These are phyloP conservation scores for Pogoniulus pusillus DNA, from an alignment of 2,797 vertebrate genomes.

Conservation along the genomic window DNA sequence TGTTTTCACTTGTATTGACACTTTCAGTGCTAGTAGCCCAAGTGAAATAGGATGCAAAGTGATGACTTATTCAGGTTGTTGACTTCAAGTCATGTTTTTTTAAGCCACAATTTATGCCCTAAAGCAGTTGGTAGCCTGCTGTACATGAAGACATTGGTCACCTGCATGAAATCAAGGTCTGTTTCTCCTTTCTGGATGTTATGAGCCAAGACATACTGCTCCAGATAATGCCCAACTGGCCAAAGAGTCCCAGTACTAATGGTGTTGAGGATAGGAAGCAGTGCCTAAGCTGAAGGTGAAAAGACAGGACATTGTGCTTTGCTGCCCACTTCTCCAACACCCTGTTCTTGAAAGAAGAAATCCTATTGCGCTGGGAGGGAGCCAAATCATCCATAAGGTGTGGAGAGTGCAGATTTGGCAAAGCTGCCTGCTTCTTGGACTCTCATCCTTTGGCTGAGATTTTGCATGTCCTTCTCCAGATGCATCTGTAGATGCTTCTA, in stretches of 20 bases:
- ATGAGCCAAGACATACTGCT: not conserved
- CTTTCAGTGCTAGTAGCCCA: not conserved
- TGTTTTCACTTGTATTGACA: not conserved
- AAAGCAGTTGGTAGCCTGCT: not conserved
- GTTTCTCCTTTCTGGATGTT: not conserved
- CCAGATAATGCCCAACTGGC: not conserved
- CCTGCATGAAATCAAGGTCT: not conserved
- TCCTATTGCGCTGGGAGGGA: not conserved
- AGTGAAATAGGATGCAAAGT: not conserved
- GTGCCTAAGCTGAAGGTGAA: not conserved
- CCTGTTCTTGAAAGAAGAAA: not conserved
- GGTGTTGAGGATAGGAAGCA: not conserved
- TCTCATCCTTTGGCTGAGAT: not conserved
- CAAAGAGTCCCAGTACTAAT: not conserved
- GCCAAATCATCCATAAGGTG: fast-evolving
- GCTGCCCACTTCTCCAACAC: not conserved
- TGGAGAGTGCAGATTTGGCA: not conserved
- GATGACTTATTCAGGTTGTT: not conserved
- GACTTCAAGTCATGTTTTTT: not conserved
- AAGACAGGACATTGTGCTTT: not conserved
- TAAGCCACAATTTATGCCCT: not conserved
- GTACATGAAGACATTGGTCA: not conserved
- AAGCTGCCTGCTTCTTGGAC: not conserved
- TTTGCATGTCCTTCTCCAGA: not conserved
- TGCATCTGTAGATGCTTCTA: not conserved